phyloP scores from a whole-genome alignment of 2,113 vertebrate genomes.

The Strigops habroptila region DNA sequence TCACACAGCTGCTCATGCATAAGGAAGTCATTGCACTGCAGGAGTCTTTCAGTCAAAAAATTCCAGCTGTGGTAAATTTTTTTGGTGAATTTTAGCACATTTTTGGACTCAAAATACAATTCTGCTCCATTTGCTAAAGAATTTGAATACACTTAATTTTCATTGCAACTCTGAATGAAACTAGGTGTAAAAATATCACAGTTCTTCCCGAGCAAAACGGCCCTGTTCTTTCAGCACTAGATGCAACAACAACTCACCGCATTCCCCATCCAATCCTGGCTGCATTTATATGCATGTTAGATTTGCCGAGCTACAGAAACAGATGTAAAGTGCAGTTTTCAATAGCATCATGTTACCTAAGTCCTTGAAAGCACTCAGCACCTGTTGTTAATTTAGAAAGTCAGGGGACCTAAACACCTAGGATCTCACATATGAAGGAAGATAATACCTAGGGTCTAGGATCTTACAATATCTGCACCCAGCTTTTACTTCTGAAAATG shows the following conservation, averaged over 20 bases:
- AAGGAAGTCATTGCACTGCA: background rate
- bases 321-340: background rate
- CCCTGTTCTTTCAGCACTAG: accelerated
- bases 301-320: background rate
- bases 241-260: background rate
- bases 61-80: background rate
- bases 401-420: background rate
- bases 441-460: accelerated
- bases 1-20: background rate
- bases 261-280: background rate
- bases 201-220: background rate
- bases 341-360: background rate
- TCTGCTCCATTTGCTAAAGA: background rate
- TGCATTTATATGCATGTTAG: background rate
- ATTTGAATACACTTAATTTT: background rate
- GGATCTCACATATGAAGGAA: background rate
- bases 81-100: background rate
- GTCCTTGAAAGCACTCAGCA: background rate
- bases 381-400: background rate
- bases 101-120: background rate
- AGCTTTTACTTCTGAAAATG: background rate
- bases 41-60: background rate
- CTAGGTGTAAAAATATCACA: background rate
- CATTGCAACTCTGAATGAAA: background rate
- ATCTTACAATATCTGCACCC: background rate